phyloP scores from a whole-genome alignment of 1,140 invertebrate species.

The Brachionus calyciflorus region DNA sequence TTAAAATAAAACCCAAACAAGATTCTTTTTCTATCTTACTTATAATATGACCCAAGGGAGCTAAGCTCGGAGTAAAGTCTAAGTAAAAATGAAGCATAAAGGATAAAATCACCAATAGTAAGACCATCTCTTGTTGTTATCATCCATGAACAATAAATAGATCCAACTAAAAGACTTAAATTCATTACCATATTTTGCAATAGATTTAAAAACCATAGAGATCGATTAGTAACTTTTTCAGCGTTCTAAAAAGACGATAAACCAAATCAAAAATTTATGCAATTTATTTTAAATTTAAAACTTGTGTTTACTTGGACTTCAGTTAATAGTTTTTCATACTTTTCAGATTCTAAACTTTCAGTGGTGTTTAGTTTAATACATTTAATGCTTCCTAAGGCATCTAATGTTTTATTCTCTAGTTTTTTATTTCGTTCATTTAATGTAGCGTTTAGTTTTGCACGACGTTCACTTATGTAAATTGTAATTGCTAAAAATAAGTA shows the following conservation, averaged over 20 bases:
- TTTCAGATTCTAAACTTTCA: constrained; percentile 81
- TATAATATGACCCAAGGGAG: constrained; percentile 97
- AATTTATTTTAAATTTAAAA: background rate
- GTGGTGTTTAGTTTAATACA: constrained; percentile 83
- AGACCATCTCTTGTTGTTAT: constrained; percentile 64
- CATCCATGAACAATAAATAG: constrained; percentile 74
- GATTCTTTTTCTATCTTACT: too few relatives aligned
- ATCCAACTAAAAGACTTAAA: constrained; percentile 76
- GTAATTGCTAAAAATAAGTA: background rate
- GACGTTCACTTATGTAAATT: constrained; percentile 21
- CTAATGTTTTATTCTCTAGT: background rate
- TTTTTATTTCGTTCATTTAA: constrained; percentile 10
- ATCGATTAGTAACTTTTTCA: constrained; percentile 80
- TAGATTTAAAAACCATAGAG: constrained; percentile 81
- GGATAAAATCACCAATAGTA: constrained; percentile 87
- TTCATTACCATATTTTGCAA: constrained; percentile 86
- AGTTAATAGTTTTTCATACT: constrained; percentile 75
- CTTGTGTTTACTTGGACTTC: constrained; percentile 75
- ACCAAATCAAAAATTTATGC: background rate
- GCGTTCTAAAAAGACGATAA: constrained; percentile 60
- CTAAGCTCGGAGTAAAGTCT: constrained; percentile 93
- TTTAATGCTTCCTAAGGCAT: constrained; percentile 12
- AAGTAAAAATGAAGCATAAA: constrained; percentile 89
- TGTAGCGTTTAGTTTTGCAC: background rate
- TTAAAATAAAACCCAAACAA: background rate